A percentile compares a stretch with the other conserved stretches of the same genome.
Evolutionary conservation across 2,797 vertebrate species (phyloP).

Genomic region (Helarctos malayanus): DNA sequence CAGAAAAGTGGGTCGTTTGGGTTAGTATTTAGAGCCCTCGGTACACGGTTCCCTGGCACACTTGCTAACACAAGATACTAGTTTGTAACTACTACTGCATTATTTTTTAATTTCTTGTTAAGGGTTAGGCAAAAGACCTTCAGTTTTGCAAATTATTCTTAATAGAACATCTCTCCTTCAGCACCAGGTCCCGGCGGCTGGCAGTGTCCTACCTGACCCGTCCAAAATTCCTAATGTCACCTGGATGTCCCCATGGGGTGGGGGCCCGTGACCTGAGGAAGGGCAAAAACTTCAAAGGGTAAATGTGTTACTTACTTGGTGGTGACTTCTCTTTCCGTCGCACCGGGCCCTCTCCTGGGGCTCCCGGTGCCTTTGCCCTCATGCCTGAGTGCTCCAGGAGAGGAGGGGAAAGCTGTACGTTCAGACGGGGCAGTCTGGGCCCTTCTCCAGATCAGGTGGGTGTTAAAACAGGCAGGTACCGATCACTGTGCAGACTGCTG

Average conservation of each 20-base stretch:
- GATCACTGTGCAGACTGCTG: accelerated
- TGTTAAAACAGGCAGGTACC: accelerated
- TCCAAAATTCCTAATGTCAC: accelerated
- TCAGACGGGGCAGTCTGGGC: accelerated
- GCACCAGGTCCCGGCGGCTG: accelerated
- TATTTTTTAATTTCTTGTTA: neutral
- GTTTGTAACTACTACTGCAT: accelerated
- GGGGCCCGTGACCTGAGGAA: accelerated
- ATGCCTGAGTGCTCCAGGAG: neutral
- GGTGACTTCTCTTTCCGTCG: accelerated
- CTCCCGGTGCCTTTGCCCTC: accelerated
- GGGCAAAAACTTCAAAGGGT: too few species aligned
- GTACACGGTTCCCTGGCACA: neutral
- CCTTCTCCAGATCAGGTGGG: accelerated
- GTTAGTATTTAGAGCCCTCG: neutral
- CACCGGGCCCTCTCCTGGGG: neutral
- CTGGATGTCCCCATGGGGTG: accelerated
- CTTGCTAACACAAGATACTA: accelerated
- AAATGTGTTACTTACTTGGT: accelerated
- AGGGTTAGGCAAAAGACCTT: neutral
- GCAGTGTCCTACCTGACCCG: accelerated
- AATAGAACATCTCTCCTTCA: accelerated
- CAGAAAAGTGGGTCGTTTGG: neutral
- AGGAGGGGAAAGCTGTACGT: neutral
- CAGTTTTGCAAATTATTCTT: accelerated